Percentiles rank a stretch among this genome's conserved stretches.
These are phyloP conservation scores for Semnornis frantzii DNA, from an alignment of 2,113 vertebrate species.

Conservation along the genomic window DNA sequence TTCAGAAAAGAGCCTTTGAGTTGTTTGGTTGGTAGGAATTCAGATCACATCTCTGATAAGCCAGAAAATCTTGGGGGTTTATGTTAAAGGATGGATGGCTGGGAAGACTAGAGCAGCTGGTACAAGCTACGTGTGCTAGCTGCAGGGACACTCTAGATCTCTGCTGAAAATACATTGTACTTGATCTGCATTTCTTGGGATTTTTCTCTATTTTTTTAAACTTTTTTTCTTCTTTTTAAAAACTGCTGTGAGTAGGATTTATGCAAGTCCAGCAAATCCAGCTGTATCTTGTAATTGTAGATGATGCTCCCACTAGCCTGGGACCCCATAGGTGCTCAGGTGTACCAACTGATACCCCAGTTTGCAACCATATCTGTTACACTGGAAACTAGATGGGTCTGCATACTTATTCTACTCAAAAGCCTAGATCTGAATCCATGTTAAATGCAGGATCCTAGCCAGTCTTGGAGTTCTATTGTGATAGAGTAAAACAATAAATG, in stretches of 20 bases:
- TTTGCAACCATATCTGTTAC: neutral
- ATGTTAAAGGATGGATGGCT: neutral
- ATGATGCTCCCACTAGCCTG: neutral
- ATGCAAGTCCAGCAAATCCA: neutral
- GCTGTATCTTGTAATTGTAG: neutral
- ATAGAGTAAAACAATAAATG: no score
- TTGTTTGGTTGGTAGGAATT: neutral
- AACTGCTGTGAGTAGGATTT: neutral
- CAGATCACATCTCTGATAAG: neutral
- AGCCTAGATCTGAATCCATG: neutral
- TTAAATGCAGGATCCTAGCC: neutral
- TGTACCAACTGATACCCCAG: neutral
- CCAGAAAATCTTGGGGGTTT: neutral
- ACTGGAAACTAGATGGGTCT: neutral
- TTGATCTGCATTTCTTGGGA: neutral
- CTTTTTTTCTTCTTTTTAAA: no score
- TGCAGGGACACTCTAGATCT: neutral
- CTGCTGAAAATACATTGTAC: neutral
- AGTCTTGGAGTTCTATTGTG: no score
- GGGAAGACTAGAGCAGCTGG: neutral
- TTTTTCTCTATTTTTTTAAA: neutral
- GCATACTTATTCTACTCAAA: neutral
- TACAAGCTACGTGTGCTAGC: accelerated
- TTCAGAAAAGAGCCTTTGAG: accelerated
- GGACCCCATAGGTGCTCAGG: neutral